phyloP scores from a whole-genome alignment of 2,888 invertebrate genomes.

The Meiosimyza platycephala region DNA sequence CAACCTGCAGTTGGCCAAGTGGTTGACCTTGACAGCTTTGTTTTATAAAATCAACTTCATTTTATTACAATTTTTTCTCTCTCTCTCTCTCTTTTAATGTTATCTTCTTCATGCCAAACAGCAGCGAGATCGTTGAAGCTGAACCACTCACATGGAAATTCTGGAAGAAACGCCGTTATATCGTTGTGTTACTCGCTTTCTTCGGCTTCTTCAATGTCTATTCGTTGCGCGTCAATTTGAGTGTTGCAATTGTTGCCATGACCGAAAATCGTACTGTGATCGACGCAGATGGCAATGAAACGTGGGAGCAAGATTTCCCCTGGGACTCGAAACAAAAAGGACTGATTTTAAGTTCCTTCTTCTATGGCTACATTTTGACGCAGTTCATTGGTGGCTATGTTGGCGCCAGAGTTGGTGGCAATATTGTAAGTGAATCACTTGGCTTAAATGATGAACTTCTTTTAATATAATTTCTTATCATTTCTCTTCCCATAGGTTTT shows the following conservation, averaged over 20 bases:
- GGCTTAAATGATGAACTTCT: background rate
- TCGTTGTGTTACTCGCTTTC: conserved; percentile 83
- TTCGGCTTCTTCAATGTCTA: conserved; percentile 89
- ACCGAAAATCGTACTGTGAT: conserved; percentile 75
- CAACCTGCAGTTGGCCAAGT: conserved; percentile 16
- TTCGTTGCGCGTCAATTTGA: conserved; percentile 86
- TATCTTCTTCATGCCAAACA: conserved; percentile 35
- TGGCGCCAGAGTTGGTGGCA: conserved; percentile 86
- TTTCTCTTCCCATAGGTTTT: conserved; percentile 70
- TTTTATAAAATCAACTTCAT: background rate
- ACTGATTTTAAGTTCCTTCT: conserved; percentile 85
- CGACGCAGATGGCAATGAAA: conserved; percentile 73
- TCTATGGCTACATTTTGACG: conserved; percentile 88
- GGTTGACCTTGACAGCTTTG: conserved; percentile 3
- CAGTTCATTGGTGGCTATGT: conserved; percentile 87
- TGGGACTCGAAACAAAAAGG: conserved; percentile 85
- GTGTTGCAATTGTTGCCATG: conserved; percentile 95
- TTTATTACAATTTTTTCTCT: conserved; percentile 28
- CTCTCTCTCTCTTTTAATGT: conserved; percentile 26
- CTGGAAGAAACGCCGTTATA: conserved; percentile 79
- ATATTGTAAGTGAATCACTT: conserved; percentile 68
- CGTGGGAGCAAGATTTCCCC: conserved; percentile 79
- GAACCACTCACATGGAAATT: conserved; percentile 73
- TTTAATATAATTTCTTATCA: background rate
- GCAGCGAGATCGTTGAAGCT: conserved; percentile 58